phyloP scores from a whole-genome alignment of 2,797 vertebrate genomes.

The Paguma larvata region DNA sequence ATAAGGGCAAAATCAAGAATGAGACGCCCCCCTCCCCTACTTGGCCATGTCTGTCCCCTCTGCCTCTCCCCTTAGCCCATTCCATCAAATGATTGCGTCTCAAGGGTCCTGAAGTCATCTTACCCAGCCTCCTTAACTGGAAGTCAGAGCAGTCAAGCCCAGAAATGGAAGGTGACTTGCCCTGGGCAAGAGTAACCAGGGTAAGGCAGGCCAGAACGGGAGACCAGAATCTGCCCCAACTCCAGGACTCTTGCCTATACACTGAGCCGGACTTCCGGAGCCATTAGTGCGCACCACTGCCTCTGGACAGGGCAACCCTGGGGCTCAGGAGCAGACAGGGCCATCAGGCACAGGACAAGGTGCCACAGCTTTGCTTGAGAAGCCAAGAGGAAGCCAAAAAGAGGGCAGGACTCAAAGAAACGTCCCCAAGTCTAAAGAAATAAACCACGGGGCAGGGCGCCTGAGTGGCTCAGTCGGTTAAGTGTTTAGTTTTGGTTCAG shows the following conservation, averaged over 20 bases:
- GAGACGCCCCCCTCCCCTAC: fast-evolving
- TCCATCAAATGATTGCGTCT: background rate
- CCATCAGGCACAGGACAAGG: background rate
- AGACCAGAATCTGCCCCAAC: background rate
- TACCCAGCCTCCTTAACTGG: background rate
- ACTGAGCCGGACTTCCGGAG: background rate
- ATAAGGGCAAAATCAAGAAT: background rate
- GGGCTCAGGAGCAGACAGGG: background rate
- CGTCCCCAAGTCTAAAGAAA: background rate
- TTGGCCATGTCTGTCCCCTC: fast-evolving
- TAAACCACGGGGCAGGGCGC: background rate
- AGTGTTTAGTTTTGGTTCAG: no score
- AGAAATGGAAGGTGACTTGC: background rate
- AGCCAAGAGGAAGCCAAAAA: background rate
- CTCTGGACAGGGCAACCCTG: background rate
- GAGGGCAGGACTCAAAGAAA: background rate
- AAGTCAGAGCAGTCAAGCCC: background rate
- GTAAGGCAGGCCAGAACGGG: background rate
- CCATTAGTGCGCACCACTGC: no score
- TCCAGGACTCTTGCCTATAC: background rate
- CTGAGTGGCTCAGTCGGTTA: no score
- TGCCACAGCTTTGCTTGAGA: background rate
- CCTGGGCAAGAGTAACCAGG: background rate
- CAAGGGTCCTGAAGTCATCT: background rate
- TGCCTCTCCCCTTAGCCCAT: background rate